Evolutionary conservation across 2,797 vertebrate genomes (phyloP), one percentile per base, ranked within the genome.

Genomic region (Takifugu rubripes): DNA sequence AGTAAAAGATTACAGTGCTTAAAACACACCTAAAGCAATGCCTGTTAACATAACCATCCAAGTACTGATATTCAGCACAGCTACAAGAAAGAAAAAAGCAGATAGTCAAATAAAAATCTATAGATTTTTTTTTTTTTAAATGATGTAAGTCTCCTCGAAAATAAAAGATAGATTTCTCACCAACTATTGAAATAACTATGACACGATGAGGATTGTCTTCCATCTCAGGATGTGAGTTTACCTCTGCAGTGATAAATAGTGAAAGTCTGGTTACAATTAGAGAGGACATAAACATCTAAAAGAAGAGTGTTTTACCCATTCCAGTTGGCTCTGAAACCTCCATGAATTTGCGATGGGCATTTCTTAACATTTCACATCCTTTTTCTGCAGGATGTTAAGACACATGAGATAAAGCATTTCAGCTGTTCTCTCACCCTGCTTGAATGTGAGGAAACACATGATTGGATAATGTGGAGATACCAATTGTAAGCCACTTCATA

Each of bases 1-100:
- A 36, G 42, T 50, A 54, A 43, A 25, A 54, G 24, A 53, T 51
- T 10, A 3, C 15, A 46, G 0, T n/a, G 9, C 44, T 56, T 2
- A 49, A 51, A 45, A 77, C 75, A 11, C 56, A 89, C 88, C 88
- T 1, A 87, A 0, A 75, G 61, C 69, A 33, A 89, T 75, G 60
- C 73, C 79, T 44, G 80, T 70, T n/a, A 87, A 56, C 83, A 88
- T 83, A n/a, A 78, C 15, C 79, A 87, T 84, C 81, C 81, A 87
- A 78, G 78, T 79, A 12, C 84, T 79, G 1, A 89, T 52, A 49
- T 85, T 83, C 15, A 66, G 2, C 54, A 87, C 63, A 63, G 64
- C 86, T 88, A 14, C 10, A 17, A 58, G 47, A 61, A 29, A 67
- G 11, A 46, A 56, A 62, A 25, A 58, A 6, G 3, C 3, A 63